A percentile compares a stretch with the other conserved stretches of the same genome.
These are phyloP conservation scores for Oncorhynchus kisutch DNA, from an alignment of 2,113 vertebrate genomes.

Conservation along the genomic window DNA sequence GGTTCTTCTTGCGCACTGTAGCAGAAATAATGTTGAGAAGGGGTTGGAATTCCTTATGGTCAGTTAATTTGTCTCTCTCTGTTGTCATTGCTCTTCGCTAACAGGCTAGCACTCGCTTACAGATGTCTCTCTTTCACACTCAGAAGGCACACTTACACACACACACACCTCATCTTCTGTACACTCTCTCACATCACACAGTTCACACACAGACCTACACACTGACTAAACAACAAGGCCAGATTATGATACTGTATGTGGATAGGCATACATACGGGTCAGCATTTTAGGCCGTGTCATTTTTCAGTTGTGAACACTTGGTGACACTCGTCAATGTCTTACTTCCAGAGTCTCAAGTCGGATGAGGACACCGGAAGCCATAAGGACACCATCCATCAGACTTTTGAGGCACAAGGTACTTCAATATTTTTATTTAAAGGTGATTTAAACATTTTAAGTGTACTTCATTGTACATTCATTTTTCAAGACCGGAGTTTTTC, in stretches of 20 bases:
- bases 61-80: not conserved
- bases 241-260: not conserved
- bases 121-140: not conserved
- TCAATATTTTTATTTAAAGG: not conserved
- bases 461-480: too few species aligned
- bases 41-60: conserved; percentile 27
- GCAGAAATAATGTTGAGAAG: conserved; percentile 29
- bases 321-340: conserved; percentile 8
- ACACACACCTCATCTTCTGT: not conserved
- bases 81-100: not conserved
- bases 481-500: too few species aligned
- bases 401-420: conserved; percentile 72
- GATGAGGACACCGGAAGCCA: conserved; percentile 77
- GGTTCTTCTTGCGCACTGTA: conserved; percentile 30
- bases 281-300: not conserved
- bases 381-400: conserved; percentile 58
- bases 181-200: not conserved
- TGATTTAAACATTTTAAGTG: too few species aligned
- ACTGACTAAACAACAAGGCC: not conserved
- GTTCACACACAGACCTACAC: not conserved
- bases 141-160: not conserved
- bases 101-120: not conserved
- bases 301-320: not conserved
- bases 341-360: conserved; percentile 78
- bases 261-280: too few species aligned